Base-by-base conservation (phyloP, 1,140 invertebrate genomes). In the Lasaia peninsularis region DNA sequence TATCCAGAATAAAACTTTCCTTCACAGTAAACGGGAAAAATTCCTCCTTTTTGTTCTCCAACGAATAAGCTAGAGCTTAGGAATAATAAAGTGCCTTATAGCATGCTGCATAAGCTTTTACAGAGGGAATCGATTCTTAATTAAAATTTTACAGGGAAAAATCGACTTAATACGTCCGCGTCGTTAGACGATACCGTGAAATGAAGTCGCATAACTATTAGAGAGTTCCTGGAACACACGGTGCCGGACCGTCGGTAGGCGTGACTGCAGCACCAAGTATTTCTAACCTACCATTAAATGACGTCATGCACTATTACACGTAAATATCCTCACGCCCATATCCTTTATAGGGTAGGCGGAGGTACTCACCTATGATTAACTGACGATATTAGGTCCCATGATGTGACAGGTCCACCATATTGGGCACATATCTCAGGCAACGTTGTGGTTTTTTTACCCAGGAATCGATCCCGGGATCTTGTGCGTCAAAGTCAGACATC, bases 181-280 rank as follows among this genome's bases (percentile, higher is more conserved):
- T 60, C 28, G 61, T 67, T 58, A 62, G 63, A 66, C 65, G 58
- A 52, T 66, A 56, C 53, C 44, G 67, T 60, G 49, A 63, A 65
- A 56, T 62, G 62, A 67, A 71, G 67, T 69, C 66, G 63, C 58
- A 64, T 68, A 75, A 73, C 68, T 75, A 75, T 75, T 73, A 75
- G 60, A 32, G 55, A 68, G 65, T 75, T 75, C 73, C 58, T 52
- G 63, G 73, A 24, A 60, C 50, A 48, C 37, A 40, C 60, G 70
- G 70, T 75, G 70, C 70, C 70, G 61, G 28, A 12, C 35, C 56
- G 67, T 56, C 69, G 69, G 69, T 58, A 66, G 69, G 72, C 66
- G 69, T 66, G 58, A 35, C 63, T 40, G 16, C 14, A 40, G 9
- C 37, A 37, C 12, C 35, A 40, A 40, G 37, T 40, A 40, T 40